Evolutionary conservation across 92 coral and sea anemone genomes (phyloP), one percentile per base, ranked within the genome.

Genomic region (Phenganax stokvisi): DNA sequence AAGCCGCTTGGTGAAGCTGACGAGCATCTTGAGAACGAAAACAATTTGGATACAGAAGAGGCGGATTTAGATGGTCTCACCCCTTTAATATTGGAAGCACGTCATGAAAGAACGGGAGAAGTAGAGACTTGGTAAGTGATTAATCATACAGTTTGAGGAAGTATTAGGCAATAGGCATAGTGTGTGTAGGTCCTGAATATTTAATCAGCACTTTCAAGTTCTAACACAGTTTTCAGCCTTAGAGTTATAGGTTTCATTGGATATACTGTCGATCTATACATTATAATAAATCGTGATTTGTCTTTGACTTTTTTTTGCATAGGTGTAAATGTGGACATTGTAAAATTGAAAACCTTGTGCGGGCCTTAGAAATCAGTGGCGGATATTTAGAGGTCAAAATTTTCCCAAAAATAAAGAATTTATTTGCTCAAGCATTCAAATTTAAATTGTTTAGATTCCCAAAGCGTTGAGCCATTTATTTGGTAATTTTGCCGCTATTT

Each of bases 11-110:
- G 71, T n/a, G 87, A 30, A 65, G 59, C 13, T 3, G 76, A 13
- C 62, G 70, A 12, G 3, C 54, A 54, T 63, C 56, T 75, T 11
- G 47, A 64, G 1, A 37, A 15, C 30, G 76, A 76, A 29, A 25
- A 27, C 15, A 68, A 29, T 68, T 5, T n/a, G 0, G 47, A 6
- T 12, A 27, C 3, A 6, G 47, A n/a, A 25, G 68, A 76, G 8
- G 83, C 44, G 13, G 87, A 83, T 57, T 69, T 66, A 25, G 86
- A 83, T 75, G 86, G 81, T 70, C 83, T 83, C 20, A 60, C 86
- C 11, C 76, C 81, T 52, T 47, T 64, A 29, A 72, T 72, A 37
- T 82, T 82, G 80, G 85, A 82, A 78, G 79, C 73, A 47, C 73
- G 80, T 57, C 72, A 44, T 31, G 75, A 83, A 74, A 61, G 62